Evolutionary conservation across 2,113 vertebrate species (phyloP), one percentile per base, ranked within the genome.

Genomic region (Dolichallabes microphthalmus): DNA sequence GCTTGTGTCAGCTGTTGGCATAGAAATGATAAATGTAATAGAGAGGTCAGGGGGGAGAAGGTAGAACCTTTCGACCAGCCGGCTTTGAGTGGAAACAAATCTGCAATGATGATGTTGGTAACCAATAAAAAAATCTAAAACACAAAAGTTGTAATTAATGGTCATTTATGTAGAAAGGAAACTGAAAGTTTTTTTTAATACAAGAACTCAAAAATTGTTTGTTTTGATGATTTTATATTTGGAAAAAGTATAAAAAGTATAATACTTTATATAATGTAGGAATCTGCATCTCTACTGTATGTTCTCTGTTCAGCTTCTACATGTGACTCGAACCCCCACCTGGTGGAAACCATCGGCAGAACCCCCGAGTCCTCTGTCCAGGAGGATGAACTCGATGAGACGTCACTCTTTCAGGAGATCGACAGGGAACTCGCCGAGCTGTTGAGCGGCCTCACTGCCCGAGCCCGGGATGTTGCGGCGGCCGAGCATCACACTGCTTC

Each of bases 401-500:
- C 83, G 10, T 89, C 88, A 1, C 80, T 91, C 45, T 91, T 90
- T 83, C 86, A 90, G 86, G 89, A 90, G 86, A 91, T 91, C 35
- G 90, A 91, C 81, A 52, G 87, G 15, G 88, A 91, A 82, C 87
- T 90, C 50, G 82, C 90, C 27, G 86, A 89, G 64, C 61, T 91
- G 78, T 86, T 92, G 82, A 90, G 83, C 1, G 90, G 89, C 84
- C 86, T 91, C 52, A 79, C 78, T 5, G 61, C 86, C 53, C 58
- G 75, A 15, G 73, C 57, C 45, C 85, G 85, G 63, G 80, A 91
- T 90, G 91, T 55, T 35, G 78, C 60, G 63, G 73, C 58, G 25
- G 45, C 87, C 80, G 57, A 88, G 52, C 32, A 64, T 81, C 87
- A 61, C 39, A 30, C 77, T 14, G 17, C 78, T 61, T 75, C 85